Conservation (phyloP, 2,888 invertebrate genomes). For the Antitype chi region DNA sequence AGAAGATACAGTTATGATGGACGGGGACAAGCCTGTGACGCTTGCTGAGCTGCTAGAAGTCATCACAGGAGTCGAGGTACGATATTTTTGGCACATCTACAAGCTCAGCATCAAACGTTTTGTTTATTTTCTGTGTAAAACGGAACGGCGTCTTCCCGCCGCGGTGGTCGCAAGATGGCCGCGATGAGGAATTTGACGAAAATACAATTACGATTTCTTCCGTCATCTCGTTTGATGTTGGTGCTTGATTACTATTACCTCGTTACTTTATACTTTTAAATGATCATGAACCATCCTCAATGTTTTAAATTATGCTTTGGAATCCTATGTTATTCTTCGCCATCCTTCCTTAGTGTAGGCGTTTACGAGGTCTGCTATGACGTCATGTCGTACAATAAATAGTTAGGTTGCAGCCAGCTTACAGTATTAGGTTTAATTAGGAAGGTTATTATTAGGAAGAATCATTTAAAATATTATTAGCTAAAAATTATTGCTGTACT, state of each 20-base stretch:
- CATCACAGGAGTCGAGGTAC: constrained; percentile 86
- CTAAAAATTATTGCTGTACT: not conserved
- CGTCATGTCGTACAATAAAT: constrained; percentile 19
- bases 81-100: constrained; percentile 55
- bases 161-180: constrained; percentile 79
- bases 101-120: constrained; percentile 68
- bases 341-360: constrained; percentile 1
- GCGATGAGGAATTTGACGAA: constrained; percentile 21
- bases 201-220: not conserved
- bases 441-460: not conserved
- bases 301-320: not conserved
- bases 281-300: not conserved
- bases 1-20: constrained; percentile 87
- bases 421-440: not conserved
- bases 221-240: constrained; percentile 52
- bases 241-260: constrained; percentile 9
- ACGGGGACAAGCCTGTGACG: constrained; percentile 84
- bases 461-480: not conserved
- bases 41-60: constrained; percentile 84
- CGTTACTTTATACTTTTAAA: not conserved
- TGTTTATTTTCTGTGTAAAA: constrained; percentile 84
- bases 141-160: constrained; percentile 86
- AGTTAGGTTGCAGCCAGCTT: not conserved
- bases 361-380: constrained; percentile 64
- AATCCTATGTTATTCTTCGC: not conserved